phyloP scores from a whole-genome alignment of 2,113 vertebrate genomes.

The Melanerpes formicivorus region DNA sequence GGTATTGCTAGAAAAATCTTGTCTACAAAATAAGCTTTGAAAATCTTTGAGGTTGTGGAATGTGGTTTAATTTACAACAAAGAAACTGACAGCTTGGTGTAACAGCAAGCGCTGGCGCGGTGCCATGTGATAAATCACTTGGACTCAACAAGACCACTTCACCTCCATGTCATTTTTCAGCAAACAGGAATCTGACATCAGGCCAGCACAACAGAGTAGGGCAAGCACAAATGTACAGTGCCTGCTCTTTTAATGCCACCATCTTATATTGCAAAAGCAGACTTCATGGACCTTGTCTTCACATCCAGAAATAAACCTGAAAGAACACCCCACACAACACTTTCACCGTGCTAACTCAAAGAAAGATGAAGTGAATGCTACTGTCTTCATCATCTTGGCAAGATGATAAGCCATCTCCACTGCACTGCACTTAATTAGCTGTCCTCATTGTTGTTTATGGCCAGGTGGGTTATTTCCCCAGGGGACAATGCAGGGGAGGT shows the following conservation, averaged over 20 bases:
- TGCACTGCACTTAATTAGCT: neutral
- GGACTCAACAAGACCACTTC: constrained; percentile 22
- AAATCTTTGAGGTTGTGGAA: constrained; percentile 27
- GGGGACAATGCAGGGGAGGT: no score
- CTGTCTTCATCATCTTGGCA: neutral
- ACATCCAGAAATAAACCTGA: neutral
- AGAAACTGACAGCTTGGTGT: constrained; percentile 27
- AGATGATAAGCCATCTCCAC: neutral
- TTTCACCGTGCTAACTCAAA: neutral
- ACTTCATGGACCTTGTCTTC: neutral
- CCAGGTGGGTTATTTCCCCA: neutral
- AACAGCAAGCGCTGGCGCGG: neutral
- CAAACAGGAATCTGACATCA: constrained; percentile 22
- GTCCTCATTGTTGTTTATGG: neutral
- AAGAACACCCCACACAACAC: accelerated
- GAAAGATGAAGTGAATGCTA: neutral
- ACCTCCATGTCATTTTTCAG: constrained; percentile 27
- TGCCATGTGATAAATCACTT: constrained; percentile 43
- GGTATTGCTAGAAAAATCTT: constrained; percentile 1
- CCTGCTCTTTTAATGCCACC: neutral
- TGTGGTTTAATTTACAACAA: constrained; percentile 28
- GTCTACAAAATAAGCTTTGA: constrained; percentile 38
- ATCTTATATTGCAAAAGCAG: neutral
- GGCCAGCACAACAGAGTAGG: neutral
- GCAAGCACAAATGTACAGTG: neutral